phyloP scores from a whole-genome alignment of 2,113 vertebrate genomes.

The Mohoua ochrocephala region DNA sequence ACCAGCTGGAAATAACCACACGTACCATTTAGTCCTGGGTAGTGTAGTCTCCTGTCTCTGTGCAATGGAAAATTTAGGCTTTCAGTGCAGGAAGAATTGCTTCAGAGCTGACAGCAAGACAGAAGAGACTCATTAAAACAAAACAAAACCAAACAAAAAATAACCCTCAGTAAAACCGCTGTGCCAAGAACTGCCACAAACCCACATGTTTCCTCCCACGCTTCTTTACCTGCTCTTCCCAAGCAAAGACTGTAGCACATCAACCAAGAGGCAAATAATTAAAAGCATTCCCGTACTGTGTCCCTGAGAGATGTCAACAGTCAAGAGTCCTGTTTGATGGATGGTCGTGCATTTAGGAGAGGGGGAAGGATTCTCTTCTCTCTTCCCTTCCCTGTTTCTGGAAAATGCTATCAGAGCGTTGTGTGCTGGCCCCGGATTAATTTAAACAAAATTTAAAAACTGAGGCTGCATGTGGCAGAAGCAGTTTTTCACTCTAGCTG shows the following conservation, averaged over 20 bases:
- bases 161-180: accelerated
- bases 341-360: not conserved
- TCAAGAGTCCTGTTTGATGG: not conserved
- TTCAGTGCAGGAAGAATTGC: not conserved
- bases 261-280: not conserved
- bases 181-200: not conserved
- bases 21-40: not conserved
- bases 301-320: not conserved
- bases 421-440: not conserved
- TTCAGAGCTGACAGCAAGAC: not conserved
- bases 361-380: not conserved
- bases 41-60: not conserved
- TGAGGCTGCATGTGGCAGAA: not conserved
- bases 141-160: not conserved
- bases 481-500: not conserved
- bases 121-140: not conserved
- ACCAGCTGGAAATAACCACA: not conserved
- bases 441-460: not conserved
- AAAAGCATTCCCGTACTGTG: not conserved
- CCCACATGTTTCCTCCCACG: not conserved
- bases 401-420: not conserved
- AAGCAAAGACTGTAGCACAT: not conserved
- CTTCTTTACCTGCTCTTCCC: not conserved
- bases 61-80: not conserved
- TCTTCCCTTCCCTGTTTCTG: not conserved